Base-by-base conservation (phyloP, 2,113 vertebrate species). In the Echinops telfairi region DNA sequence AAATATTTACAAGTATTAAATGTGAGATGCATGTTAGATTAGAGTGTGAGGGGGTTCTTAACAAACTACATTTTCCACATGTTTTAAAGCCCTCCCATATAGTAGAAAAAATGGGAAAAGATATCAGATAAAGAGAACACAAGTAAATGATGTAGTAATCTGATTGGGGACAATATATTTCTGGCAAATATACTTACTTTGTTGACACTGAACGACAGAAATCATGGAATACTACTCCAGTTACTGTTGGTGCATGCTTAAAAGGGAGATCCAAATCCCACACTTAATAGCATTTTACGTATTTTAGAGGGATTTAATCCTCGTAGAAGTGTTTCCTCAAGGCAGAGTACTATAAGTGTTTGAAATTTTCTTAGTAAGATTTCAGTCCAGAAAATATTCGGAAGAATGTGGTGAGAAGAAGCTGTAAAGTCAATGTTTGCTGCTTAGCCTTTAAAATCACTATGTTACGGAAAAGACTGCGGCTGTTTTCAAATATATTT, bases 361-460 rank as follows among this genome's bases (percentile, higher is more conserved):
- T 86, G 47, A 94, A 94, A 88, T 95, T 43, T 79, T 76, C 12
- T 90, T 77, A 90, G 19, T 83, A 79, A 92, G 76, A 90, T 88
- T 91, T 94, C 25, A 68, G 47, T 4, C 57, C 94, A 76, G 31
- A n/a, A 92, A 80, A 88, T 86, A 31, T 58, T 82, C 78, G 40
- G 70, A 89, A 91, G 43, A 60, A 62, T 78, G 36, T 68, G n/a
- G 53, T 76, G 8, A 71, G 20, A 25, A 75, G 31, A n/a, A 33
- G 78, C 58, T 93, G 0, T 95, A 91, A 92, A 22, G 19, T 90
- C n/a, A 85, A 88, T 83, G 80, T 84, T 17, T 78, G 12, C 33
- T 86, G 2, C 70, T 81, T 86, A 83, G n/a, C 70, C 6, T 89
- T 92, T 58, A 53, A 80, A 87, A 80, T 88, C 9, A 58, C 75